phyloP scores from a whole-genome alignment of 53 echinoderm and acorn worm genomes.

The Zoroaster sp. region DNA sequence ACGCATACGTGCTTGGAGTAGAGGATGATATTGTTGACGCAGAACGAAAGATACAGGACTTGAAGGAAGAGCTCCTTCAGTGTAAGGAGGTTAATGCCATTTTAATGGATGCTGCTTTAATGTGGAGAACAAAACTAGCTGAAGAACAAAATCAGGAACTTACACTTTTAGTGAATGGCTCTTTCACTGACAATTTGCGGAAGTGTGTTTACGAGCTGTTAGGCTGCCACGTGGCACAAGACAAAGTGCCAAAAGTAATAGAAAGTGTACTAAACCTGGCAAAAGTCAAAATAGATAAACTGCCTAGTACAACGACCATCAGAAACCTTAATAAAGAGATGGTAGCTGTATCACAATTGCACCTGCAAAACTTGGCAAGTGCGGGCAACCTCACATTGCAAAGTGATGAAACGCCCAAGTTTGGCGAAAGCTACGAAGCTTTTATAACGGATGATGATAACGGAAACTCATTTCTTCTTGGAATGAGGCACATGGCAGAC shows the following conservation, averaged over 20 bases:
- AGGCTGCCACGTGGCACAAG: constrained; percentile 42
- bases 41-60: constrained; percentile 8
- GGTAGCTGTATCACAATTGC: constrained; percentile 2
- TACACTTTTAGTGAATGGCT: constrained; percentile 1
- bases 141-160: background rate
- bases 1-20: constrained; percentile 13
- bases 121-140: constrained; percentile 51
- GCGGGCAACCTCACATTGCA: background rate
- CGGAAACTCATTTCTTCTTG: constrained; percentile 25
- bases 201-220: constrained; percentile 37
- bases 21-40: constrained; percentile 10
- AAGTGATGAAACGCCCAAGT: constrained; percentile 48
- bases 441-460: constrained; percentile 20
- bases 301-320: background rate
- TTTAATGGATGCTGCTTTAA: constrained; percentile 23
- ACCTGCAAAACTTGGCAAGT: background rate
- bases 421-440: constrained; percentile 37
- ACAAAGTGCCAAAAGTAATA: constrained; percentile 33
- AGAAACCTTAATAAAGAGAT: constrained; percentile 29
- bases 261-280: background rate
- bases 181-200: constrained; percentile 26
- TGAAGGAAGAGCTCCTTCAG: constrained; percentile 35
- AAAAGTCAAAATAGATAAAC: constrained; percentile 3
- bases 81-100: constrained; percentile 32
- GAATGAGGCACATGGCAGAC: constrained; percentile 22